Conservation (phyloP, 1,140 invertebrate species). For the Drosophila nasuta region DNA sequence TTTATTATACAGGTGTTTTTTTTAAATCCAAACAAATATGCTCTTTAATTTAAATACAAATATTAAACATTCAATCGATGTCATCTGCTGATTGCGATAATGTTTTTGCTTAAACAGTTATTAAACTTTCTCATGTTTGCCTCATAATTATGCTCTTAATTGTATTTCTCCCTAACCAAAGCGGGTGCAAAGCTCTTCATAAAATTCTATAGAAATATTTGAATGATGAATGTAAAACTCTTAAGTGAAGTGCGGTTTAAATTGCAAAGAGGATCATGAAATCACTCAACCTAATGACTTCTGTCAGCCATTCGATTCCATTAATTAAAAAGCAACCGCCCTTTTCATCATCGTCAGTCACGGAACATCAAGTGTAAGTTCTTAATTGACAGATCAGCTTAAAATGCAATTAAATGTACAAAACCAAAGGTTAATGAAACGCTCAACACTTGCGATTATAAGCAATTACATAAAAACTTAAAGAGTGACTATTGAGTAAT, state of each 20-base stretch:
- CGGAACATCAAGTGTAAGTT: not conserved
- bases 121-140: too few species aligned
- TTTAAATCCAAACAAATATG: too few species aligned
- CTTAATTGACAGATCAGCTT: constrained; percentile 19
- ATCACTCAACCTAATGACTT: not conserved
- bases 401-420: constrained; percentile 17
- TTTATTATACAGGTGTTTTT: too few species aligned
- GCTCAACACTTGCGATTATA: not conserved
- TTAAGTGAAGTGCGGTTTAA: not conserved
- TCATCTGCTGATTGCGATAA: not conserved
- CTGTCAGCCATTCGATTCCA: constrained; percentile 1
- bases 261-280: not conserved
- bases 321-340: constrained; percentile 5
- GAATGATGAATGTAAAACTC: not conserved
- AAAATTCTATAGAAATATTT: not conserved
- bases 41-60: too few species aligned
- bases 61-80: too few species aligned
- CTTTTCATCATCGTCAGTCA: constrained; percentile 19
- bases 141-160: too few species aligned
- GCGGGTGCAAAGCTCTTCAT: not conserved
- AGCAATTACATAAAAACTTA: not conserved
- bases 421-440: constrained; percentile 53
- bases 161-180: too few species aligned
- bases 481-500: constrained; percentile 3
- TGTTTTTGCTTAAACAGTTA: too few species aligned